Base-by-base conservation (phyloP, 53 echinoderm and acorn worm species). In the Pentamera pediparva region DNA sequence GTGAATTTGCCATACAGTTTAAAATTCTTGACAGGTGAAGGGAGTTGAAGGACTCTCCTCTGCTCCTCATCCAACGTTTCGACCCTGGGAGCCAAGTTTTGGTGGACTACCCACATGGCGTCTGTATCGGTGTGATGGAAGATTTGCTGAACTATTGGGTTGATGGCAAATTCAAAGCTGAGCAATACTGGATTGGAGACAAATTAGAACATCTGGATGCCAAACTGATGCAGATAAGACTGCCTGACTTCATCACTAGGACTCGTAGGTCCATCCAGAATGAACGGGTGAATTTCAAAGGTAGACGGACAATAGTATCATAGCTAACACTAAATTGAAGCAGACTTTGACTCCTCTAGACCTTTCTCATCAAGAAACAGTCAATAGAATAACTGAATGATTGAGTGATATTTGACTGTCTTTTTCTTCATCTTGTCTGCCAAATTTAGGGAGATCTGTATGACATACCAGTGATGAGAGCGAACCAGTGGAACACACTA, bases 101-200 rank as follows among this genome's bases (percentile, higher is more conserved):
- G 4, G 37, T 64, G 15, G 64, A 64, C 39, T 64, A 64, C 21
- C 64, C 38, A n/a, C 67, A 67, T 67, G 67, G 67, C 2, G 67
- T 67, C 1, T 67, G 67, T 12, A 2, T 67, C 5, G 67, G 67
- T 2, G 41, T 67, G 2, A 38, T 67, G 40, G 41, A 67, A 31
- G 20, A 39, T 19, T 45, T 67, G 2, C 41, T 67, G 39, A 7
- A 39, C 2, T 67, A 19, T 31, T 67, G 67, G 67, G 39, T 67
- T 67, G 67, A 67, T 39, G 20, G 19, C 4, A 67, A 19, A 43
- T 67, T 40, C 28, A 67, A 43, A 67, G 39, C 4, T 21, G 4
- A 4, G 27, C 2, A 5, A 4, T 38, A 27, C 20, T 67, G 67
- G 67, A 67, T 67, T 67, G 67, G 67, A 3, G 67, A 67, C 13